These are phyloP conservation scores for Paradisaea rubra DNA, from an alignment of 2,113 vertebrate genomes.

Conservation along the genomic window DNA sequence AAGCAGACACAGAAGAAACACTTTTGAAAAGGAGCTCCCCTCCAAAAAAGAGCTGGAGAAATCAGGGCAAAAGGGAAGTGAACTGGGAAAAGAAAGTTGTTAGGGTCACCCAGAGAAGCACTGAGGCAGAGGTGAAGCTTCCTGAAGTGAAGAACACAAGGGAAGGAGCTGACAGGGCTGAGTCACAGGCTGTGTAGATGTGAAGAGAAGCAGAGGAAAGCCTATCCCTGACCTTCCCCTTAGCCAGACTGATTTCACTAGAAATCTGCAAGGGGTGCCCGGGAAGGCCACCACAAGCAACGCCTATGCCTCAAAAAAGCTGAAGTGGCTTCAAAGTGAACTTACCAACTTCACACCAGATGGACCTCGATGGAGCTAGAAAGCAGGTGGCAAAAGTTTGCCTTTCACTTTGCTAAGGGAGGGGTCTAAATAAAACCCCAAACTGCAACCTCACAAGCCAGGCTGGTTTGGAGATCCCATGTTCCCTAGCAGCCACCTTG, in stretches of 20 bases:
- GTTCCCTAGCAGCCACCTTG: not conserved
- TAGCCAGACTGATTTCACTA: not conserved
- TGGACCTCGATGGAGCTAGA: fast-evolving
- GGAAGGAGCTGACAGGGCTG: not conserved
- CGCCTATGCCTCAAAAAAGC: fast-evolving
- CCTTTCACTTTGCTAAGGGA: not conserved
- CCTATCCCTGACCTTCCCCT: not conserved
- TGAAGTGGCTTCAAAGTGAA: not conserved
- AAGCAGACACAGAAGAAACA: not conserved
- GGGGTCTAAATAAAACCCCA: not conserved
- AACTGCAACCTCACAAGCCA: not conserved
- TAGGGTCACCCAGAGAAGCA: not conserved
- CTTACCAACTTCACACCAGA: not conserved
- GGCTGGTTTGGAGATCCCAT: not conserved
- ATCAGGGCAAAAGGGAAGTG: not conserved
- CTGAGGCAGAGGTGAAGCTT: not conserved
- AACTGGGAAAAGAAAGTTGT: not conserved
- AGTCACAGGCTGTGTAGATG: not conserved
- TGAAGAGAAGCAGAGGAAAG: not conserved
- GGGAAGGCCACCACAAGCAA: not conserved
- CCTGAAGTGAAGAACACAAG: not conserved
- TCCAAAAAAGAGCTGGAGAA: not conserved
- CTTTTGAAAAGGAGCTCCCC: not conserved
- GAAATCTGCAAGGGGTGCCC: not conserved
- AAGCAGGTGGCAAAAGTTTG: not conserved